Conservation (phyloP, 2,797 vertebrate genomes). For the Cyclura pinguis region DNA sequence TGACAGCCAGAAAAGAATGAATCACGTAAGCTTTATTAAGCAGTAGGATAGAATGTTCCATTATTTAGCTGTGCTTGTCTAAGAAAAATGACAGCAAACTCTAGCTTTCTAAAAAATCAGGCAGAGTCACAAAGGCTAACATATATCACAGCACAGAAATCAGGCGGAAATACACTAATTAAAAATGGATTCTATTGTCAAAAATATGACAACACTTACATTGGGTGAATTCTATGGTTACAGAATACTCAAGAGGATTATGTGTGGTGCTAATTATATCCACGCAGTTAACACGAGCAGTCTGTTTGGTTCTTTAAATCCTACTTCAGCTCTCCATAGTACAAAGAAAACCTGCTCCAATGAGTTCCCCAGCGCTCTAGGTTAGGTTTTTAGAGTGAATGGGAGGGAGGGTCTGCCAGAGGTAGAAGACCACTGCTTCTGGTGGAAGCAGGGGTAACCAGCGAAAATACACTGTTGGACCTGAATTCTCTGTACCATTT, state of each 20-base stretch:
- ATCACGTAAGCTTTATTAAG: not conserved
- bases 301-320: too few species aligned
- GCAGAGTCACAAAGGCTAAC: not conserved
- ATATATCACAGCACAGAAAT: not conserved
- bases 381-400: too few species aligned
- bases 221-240: not conserved
- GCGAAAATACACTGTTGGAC: too few species aligned
- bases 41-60: not conserved
- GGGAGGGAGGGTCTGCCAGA: too few species aligned
- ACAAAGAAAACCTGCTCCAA: too few species aligned
- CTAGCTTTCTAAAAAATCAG: not conserved
- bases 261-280: not conserved
- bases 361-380: too few species aligned
- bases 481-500: too few species aligned
- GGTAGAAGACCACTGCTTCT: too few species aligned
- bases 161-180: not conserved
- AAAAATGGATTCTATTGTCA: not conserved
- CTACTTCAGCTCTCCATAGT: too few species aligned
- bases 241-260: not conserved
- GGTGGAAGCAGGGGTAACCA: too few species aligned
- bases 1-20: not conserved
- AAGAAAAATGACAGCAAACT: not conserved
- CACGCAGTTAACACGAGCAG: not conserved
- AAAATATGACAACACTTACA: not conserved
- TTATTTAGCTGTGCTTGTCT: not conserved